Conservation (phyloP, 2,113 vertebrate species). For the Chaetops frenatus region DNA sequence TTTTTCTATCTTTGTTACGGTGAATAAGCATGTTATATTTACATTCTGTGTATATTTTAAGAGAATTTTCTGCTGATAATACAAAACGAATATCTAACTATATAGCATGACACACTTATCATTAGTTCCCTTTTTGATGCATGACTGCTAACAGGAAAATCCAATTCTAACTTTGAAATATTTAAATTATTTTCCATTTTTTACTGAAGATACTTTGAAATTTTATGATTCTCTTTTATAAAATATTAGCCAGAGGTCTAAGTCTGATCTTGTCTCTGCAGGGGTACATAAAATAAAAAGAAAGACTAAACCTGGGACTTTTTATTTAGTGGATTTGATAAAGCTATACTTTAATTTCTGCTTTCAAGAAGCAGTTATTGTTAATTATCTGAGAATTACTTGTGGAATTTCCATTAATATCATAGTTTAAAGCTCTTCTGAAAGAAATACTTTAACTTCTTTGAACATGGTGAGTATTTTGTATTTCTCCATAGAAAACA, state of each 20-base stretch:
- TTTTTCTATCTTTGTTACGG: neutral
- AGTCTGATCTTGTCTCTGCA: neutral
- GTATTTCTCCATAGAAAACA: neutral
- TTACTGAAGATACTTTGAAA: neutral
- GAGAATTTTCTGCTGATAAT: neutral
- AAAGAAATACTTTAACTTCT: neutral
- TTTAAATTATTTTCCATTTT: neutral
- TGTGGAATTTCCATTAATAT: neutral
- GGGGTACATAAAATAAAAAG: neutral
- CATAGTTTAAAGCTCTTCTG: neutral
- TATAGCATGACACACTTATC: neutral
- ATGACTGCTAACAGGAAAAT: neutral
- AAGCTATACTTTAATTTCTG: neutral
- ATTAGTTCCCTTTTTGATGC: neutral
- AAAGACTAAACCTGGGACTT: neutral
- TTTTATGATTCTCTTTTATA: neutral
- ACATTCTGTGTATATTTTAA: neutral
- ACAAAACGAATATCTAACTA: neutral
- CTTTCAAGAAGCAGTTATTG: neutral
- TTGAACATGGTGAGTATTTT: constrained; percentile 6
- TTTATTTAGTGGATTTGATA: neutral
- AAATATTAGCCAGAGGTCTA: neutral
- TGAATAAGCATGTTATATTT: neutral
- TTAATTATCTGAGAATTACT: constrained; percentile 8
- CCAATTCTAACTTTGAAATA: neutral